These are phyloP conservation scores for Poecilia latipinna DNA, from an alignment of 2,113 vertebrate species.

Conservation along the genomic window DNA sequence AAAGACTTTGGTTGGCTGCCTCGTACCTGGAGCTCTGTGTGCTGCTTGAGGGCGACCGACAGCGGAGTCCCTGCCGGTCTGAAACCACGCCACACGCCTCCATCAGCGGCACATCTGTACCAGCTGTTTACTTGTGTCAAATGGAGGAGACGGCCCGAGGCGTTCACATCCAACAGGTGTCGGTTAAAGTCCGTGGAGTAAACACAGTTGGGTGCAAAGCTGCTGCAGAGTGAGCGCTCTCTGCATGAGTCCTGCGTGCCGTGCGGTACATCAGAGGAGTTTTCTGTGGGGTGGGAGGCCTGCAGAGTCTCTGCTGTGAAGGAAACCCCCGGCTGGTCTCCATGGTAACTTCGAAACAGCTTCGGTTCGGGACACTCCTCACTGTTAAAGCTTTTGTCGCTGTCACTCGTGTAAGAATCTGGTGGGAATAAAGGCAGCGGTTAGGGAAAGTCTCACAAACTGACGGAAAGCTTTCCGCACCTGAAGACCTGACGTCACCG, in stretches of 20 bases:
- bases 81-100: constrained; percentile 74
- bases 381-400: constrained; percentile 80
- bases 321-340: constrained; percentile 66
- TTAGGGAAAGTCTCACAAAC: neutral
- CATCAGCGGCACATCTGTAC: constrained; percentile 74
- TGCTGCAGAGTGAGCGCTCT: constrained; percentile 70
- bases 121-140: constrained; percentile 84
- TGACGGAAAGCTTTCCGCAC: constrained; percentile 8
- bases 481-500: constrained; percentile 44
- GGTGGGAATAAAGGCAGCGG: neutral
- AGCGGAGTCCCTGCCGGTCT: constrained; percentile 83
- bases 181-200: constrained; percentile 77
- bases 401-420: constrained; percentile 83
- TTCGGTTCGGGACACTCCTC: constrained; percentile 78
- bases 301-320: constrained; percentile 61
- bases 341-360: constrained; percentile 71
- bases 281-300: constrained; percentile 74
- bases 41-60: constrained; percentile 84
- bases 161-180: constrained; percentile 78
- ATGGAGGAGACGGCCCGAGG: constrained; percentile 78
- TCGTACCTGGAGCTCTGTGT: constrained; percentile 84
- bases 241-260: constrained; percentile 74
- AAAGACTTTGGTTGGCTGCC: no score
- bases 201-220: constrained; percentile 76
- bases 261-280: constrained; percentile 67